phyloP scores from a whole-genome alignment of 2,113 vertebrate species.

The Agapornis roseicollis region DNA sequence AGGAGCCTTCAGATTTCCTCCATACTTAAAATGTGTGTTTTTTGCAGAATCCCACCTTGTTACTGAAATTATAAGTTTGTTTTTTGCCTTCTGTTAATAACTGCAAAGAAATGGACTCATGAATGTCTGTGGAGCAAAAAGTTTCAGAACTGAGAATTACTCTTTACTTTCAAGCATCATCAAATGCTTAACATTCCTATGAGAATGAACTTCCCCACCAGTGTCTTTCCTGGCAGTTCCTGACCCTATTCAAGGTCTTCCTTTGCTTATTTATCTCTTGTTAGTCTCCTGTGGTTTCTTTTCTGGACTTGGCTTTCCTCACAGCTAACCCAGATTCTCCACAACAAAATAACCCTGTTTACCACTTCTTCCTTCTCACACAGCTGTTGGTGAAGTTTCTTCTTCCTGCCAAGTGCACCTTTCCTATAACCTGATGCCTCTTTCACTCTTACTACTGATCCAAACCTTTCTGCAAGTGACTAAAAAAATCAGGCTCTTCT shows the following conservation, averaged over 20 bases:
- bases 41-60: background rate
- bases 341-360: background rate
- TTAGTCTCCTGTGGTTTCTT: background rate
- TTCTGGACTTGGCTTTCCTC: background rate
- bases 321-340: background rate
- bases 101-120: background rate
- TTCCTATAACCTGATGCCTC: background rate
- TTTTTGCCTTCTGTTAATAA: background rate
- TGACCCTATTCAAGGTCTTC: background rate
- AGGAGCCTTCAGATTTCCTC: background rate
- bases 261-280: background rate
- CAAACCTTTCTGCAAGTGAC: background rate
- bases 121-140: background rate
- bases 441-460: background rate
- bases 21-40: background rate
- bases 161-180: background rate
- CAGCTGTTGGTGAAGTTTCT: fast-evolving
- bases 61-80: background rate
- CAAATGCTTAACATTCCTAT: background rate
- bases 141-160: background rate
- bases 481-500: background rate
- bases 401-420: background rate
- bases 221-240: background rate
- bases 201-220: background rate
- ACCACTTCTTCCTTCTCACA: background rate